Evolutionary conservation across 2,797 vertebrate species (phyloP).

Genomic region (Gobionotothen gibberifrons): DNA sequence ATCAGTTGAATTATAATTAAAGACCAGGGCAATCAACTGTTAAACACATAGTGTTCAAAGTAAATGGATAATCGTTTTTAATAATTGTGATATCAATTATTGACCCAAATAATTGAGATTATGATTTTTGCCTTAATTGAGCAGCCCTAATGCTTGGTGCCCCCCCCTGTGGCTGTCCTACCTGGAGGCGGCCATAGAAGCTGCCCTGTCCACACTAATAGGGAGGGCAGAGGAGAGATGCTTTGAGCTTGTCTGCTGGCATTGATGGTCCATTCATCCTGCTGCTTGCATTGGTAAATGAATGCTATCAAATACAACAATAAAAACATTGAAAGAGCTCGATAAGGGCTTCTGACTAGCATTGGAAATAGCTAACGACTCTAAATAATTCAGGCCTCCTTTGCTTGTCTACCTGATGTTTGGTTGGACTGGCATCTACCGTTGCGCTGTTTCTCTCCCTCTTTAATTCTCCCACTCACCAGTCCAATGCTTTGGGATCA

Average conservation of each 20-base stretch:
- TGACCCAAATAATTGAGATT: no score
- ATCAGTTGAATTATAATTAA: no score
- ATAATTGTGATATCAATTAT: no score
- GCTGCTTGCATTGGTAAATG: constrained; percentile 14
- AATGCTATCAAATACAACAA: not conserved
- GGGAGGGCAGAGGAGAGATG: constrained; percentile 28
- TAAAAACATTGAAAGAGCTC: constrained; percentile 7
- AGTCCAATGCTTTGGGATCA: constrained; percentile 82
- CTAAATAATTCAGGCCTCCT: constrained; percentile 46
- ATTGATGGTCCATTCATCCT: constrained; percentile 14
- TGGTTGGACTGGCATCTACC: constrained; percentile 57
- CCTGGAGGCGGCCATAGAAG: constrained; percentile 62
- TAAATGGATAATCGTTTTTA: no score
- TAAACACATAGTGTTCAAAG: no score
- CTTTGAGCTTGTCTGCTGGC: constrained; percentile 35
- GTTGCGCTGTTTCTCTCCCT: constrained; percentile 24
- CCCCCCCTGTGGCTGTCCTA: constrained; percentile 53
- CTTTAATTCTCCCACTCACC: constrained; percentile 61
- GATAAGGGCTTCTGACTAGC: constrained; percentile 28
- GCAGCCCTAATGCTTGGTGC: no score
- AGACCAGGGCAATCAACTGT: no score
- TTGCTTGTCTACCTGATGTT: constrained; percentile 48
- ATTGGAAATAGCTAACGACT: constrained; percentile 52
- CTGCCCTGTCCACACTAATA: constrained; percentile 51
- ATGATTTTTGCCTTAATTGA: no score